Evolutionary conservation across 2,797 vertebrate species (phyloP), one percentile per base, ranked within the genome.

Genomic region (Chloroceryle amazona): DNA sequence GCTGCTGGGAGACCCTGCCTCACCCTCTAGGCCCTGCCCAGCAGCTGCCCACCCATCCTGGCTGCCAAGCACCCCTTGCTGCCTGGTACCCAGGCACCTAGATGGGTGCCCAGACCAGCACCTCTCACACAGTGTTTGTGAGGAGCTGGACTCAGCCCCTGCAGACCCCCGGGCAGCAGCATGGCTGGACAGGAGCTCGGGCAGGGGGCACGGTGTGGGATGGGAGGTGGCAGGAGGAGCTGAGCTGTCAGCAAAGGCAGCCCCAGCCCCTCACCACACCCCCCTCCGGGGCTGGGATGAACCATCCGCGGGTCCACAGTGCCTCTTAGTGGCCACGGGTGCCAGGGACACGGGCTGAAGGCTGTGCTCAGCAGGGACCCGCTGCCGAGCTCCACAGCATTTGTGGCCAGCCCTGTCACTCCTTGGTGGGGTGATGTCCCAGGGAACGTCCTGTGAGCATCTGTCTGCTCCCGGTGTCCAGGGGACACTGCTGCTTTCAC

Each of bases 291-390:
- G 26, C 26, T 3, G 5, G 13, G 47, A 51, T 0, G 15, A 83
- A 47, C 72, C 73, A 93, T 91, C 47, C 37, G 52, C 5, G 15
- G 39, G 51, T 42, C 16, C 61, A 86, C 96, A 96, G 89, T 81
- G 94, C 96, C 93, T 91, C 95, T 81, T 65, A 93, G 95, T 29
- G 96, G 96, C 89, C 91, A 61, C 25, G 28, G 20, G 20, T 8
- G 35, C n/a, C n/a, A 35, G 22, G 39, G 33, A 52, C 5, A 21
- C 23, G 39, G 54, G 39, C 46, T 29, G 29, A 8, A 49, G 29
- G 47, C 1, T 3, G 12, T 41, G 52, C 35, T 80, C 46, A 1
- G 3, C 19, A 2, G 37, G n/a, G 61, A 75, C 55, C 31, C 2
- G 2, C 39, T 26, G 67, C n/a, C 41, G 13, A 15, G 4, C 23